Evolutionary conservation across 2,113 vertebrate species (phyloP).

Genomic region (Crocuta crocuta): DNA sequence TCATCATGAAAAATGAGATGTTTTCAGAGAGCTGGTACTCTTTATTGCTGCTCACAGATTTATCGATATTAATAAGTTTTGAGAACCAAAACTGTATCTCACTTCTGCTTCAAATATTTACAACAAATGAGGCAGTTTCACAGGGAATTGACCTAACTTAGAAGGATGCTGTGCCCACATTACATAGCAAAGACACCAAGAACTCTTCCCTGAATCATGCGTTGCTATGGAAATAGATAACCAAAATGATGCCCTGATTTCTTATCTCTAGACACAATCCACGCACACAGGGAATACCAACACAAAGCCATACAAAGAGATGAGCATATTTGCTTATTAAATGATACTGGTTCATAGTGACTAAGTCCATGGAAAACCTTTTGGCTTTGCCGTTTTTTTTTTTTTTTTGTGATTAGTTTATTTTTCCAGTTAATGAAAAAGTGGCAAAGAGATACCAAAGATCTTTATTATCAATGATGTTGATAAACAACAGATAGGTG

Average conservation of each 20-base stretch:
- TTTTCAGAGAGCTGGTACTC: neutral
- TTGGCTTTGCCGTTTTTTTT: neutral
- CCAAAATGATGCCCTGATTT: neutral
- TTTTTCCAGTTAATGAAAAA: slow-evolving; percentile 37
- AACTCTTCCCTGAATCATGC: neutral
- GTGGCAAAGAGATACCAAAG: neutral
- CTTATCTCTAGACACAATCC: slow-evolving; percentile 16
- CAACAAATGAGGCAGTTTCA: neutral
- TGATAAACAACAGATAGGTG: neutral
- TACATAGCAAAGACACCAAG: neutral
- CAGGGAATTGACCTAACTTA: neutral
- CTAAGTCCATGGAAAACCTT: neutral
- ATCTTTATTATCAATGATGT: neutral
- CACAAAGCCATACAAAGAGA: neutral
- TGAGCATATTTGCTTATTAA: neutral
- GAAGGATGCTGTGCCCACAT: neutral
- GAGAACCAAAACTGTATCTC: neutral
- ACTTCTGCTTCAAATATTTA: slow-evolving; percentile 34
- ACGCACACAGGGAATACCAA: neutral
- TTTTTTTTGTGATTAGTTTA: neutral
- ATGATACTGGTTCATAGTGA: neutral
- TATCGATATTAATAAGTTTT: neutral
- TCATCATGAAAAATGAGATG: neutral
- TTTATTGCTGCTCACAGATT: neutral
- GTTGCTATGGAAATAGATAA: slow-evolving; percentile 65